A percentile compares a stretch with the other conserved stretches of the same genome.
Evolutionary conservation across 2,113 vertebrate genomes (phyloP).

Genomic region (Lagenorhynchus albirostris): DNA sequence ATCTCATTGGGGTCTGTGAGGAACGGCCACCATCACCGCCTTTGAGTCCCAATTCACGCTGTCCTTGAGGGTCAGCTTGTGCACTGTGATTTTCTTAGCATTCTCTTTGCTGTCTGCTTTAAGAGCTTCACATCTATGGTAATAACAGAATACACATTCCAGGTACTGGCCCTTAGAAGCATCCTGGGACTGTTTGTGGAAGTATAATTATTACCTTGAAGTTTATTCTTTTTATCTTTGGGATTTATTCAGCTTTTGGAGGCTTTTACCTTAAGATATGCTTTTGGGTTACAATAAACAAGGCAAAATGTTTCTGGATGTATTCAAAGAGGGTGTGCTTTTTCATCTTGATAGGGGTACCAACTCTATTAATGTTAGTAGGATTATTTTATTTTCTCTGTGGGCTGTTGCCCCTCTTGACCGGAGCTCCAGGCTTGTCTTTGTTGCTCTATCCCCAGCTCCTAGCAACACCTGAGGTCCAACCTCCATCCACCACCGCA

Average conservation of each 20-base stretch:
- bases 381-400: background rate
- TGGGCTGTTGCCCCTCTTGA: background rate
- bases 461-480: background rate
- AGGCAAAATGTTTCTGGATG: slow-evolving; percentile 48
- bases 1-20: background rate
- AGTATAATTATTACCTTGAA: slow-evolving; percentile 60
- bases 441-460: background rate
- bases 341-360: slow-evolving; percentile 29
- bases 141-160: background rate
- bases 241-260: slow-evolving; percentile 50
- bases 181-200: background rate
- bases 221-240: slow-evolving; percentile 57
- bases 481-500: background rate
- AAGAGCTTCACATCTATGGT: background rate
- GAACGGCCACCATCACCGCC: background rate
- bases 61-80: background rate
- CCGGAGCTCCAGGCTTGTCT: background rate
- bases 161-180: background rate
- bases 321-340: slow-evolving; percentile 28
- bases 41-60: background rate
- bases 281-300: slow-evolving; percentile 60
- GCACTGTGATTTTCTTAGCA: slow-evolving; percentile 32
- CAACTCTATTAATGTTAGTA: background rate
- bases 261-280: slow-evolving; percentile 46
- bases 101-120: slow-evolving; percentile 20